Conservation (phyloP, 2,888 invertebrate genomes). For the Erebia palarica region DNA sequence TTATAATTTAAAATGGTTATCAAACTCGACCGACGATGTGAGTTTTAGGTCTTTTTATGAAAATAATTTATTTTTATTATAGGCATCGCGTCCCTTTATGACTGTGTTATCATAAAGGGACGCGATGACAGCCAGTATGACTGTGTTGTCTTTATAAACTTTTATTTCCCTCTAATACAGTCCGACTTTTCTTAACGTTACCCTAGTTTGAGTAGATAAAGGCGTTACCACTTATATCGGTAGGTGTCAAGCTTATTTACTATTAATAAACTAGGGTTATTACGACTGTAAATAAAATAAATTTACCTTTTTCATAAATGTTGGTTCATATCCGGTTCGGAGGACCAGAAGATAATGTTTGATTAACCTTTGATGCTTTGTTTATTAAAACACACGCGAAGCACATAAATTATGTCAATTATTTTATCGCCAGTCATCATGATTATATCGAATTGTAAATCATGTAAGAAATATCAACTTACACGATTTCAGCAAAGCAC, state of each 20-base stretch:
- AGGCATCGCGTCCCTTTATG: too few relatives aligned
- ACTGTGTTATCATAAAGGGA: too few relatives aligned
- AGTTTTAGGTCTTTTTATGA: too few relatives aligned
- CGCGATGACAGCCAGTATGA: too few relatives aligned
- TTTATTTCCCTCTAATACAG: neutral
- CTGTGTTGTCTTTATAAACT: neutral
- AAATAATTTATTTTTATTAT: too few relatives aligned
- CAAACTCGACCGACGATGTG: too few relatives aligned
- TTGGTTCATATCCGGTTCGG: neutral
- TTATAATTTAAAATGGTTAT: too few relatives aligned
- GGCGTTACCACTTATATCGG: neutral
- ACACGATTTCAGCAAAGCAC: too few relatives aligned
- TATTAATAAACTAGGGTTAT: constrained; percentile 3
- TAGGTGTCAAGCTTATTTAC: neutral
- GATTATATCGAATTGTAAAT: neutral
- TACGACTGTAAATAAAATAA: neutral
- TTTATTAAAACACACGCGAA: too few relatives aligned
- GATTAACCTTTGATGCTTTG: too few relatives aligned
- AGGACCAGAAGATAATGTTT: neutral
- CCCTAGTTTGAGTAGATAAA: neutral
- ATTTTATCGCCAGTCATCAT: neutral
- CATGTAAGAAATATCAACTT: too few relatives aligned
- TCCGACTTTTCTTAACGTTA: neutral
- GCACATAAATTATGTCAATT: too few relatives aligned
- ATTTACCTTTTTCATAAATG: neutral